Evolutionary conservation across 35 echinoderm and acorn worm genomes (phyloP), one percentile per base, ranked within the genome.

Genomic region (Amphiura filiformis): DNA sequence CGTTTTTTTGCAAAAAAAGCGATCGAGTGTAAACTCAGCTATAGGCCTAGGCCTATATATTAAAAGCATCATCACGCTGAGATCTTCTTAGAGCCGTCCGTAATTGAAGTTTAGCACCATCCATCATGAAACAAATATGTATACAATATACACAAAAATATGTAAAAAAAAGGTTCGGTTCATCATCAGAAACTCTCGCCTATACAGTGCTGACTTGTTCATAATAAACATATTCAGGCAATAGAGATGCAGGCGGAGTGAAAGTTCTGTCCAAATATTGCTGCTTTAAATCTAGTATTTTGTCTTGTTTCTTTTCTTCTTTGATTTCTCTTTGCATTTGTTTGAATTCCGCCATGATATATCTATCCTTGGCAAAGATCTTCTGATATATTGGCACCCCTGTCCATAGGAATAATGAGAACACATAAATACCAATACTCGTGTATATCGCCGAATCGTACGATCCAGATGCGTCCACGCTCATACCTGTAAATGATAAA

Each of bases 371-470:
- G 18, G 94, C 91, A 40, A 92, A 96, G 64, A 84, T 85, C 78
- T 70, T 84, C 64, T 96, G 94, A 83, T 96, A 96, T 39, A 92
- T 14, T 17, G 94, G 94, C 17, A 96, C 90, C 0, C 83, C 52
- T 0, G 88, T 82, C 39, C 56, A 96, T n/a, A 96, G 80, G 1
- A 92, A 31, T 34, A 90, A 47, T 12, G 94, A 91, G n/a, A 86
- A 35, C 32, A 37, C 78, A 81, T 96, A 96, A 18, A 96, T 96
- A 31, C 86, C 79, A 20, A 96, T 82, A 52, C 94, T 92, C 5
- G 91, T 57, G 37, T 89, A 96, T 56, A 96, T 91, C 31, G 90
- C 90, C 36, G 86, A 82, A 39, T 96, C 90, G 75, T 96, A 96
- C 5, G 90, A 92, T 33, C 94, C 94, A 0, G 94, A 92, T 17